Evolutionary conservation across 2,888 invertebrate genomes (phyloP).

Genomic region (Heliconius charithonia): DNA sequence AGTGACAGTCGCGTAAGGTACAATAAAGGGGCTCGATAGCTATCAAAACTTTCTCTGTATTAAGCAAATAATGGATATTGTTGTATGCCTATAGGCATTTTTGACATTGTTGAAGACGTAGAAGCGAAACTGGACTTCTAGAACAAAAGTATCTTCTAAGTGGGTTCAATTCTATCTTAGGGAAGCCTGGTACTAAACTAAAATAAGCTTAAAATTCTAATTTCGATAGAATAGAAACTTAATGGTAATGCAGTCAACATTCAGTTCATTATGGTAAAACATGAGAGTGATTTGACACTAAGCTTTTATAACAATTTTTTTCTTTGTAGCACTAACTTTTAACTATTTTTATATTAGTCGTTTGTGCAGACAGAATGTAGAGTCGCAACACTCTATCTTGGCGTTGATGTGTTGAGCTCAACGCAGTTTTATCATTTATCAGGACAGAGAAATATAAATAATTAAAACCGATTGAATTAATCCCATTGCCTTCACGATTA

Average conservation of each 20-base stretch:
- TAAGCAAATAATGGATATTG: constrained; percentile 7
- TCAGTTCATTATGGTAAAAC: background rate
- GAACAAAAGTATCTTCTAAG: background rate
- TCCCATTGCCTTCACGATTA: background rate
- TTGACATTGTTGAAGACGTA: background rate
- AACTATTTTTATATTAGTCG: no score
- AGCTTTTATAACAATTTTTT: no score
- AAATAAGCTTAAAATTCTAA: background rate
- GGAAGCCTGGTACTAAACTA: background rate
- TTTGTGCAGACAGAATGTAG: no score
- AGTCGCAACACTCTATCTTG: no score
- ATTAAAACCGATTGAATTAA: no score
- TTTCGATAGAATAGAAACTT: background rate
- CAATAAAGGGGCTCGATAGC: constrained; percentile 11
- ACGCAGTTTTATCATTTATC: no score
- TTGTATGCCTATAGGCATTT: background rate
- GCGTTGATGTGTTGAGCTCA: no score
- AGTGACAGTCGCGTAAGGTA: constrained; percentile 18
- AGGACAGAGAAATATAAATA: no score
- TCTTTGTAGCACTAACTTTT: no score
- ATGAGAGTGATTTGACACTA: background rate
- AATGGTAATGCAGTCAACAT: background rate
- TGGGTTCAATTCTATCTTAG: background rate
- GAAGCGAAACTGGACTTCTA: background rate
- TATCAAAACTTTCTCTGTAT: constrained; percentile 26